Base-by-base conservation (phyloP, 2,797 vertebrate species). In the Pyrocephalus nanus region DNA sequence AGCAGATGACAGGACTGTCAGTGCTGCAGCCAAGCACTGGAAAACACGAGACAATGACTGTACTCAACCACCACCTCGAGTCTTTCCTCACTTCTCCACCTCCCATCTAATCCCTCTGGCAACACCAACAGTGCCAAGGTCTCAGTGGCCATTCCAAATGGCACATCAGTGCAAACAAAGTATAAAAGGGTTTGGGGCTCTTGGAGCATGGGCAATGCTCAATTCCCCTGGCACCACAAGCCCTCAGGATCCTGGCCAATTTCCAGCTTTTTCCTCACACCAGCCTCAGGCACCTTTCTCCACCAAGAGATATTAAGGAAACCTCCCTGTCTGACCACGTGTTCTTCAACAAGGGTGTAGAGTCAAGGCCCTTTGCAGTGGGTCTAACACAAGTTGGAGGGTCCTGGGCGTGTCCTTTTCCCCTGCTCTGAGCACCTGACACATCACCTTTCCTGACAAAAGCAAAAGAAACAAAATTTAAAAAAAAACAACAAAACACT, bases 401-500 rank as follows among this genome's bases (percentile, higher is more conserved):
- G 29, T 34, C 40, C 58, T 74, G 42, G 42, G 7, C 65, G 69
- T 4, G 13, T 11, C 19, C 19, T 88, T 82, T 80, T 22, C 75
- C 40, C 36, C 6, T 11, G 0, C 27, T 58, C 34, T 45, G 34
- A 50, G 50, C 51, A n/a, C 34, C 50, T 53, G 58, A n/a, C 57
- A 61, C 48, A 40, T 26, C 29, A 48, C 20, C 55, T 58, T 7
- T 50, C 54, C 67, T n/a, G 4, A 61, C 11, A 55, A 42, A 36
- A 66, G 9, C 22, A 42, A 43, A 78, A 67, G 22, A 15, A 66
- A n/a, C 34, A n/a, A 26, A 36, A 42, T 42, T 38, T 38, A 38
- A 40, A 40, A 40, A 16, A 7, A 23, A 47, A 16, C n/a, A n/a
- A n/a, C n/a, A 1, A 0, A 0, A 3, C 4, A 16, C 5, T 77